phyloP scores from a whole-genome alignment of 2,113 vertebrate genomes.

The Rana temporaria region DNA sequence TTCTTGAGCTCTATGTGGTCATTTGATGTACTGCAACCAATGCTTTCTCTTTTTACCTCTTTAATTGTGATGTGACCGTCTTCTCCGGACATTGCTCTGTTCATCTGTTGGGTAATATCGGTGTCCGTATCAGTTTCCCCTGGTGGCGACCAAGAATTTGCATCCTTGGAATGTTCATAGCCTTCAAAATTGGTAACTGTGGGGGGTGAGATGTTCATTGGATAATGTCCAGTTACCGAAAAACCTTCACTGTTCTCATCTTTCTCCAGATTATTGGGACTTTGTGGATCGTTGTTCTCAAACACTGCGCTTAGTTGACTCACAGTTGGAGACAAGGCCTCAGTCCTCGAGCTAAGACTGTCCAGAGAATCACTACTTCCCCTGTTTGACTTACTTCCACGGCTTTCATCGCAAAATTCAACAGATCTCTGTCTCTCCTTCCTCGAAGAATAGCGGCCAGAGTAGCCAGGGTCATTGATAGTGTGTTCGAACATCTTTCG shows the following conservation, averaged over 20 bases:
- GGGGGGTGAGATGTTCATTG: conserved; percentile 68
- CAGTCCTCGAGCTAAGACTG: conserved; percentile 92
- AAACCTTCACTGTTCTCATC: conserved; percentile 73
- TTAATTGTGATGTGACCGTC: conserved; percentile 54
- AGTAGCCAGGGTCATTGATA: conserved; percentile 79
- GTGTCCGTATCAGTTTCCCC: conserved; percentile 35
- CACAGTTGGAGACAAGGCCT: conserved; percentile 92
- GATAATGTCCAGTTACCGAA: conserved; percentile 80
- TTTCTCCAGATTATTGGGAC: conserved; percentile 64
- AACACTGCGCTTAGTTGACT: conserved; percentile 97
- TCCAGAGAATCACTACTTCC: conserved; percentile 95
- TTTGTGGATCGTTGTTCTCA: conserved; percentile 83
- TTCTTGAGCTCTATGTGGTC: conserved; percentile 54
- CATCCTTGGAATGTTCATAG: conserved; percentile 74
- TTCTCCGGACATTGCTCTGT: conserved; percentile 43
- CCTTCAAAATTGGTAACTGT: conserved; percentile 69
- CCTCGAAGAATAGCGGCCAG: conserved; percentile 83
- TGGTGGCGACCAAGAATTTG: conserved; percentile 68
- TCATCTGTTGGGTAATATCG: conserved; percentile 60
- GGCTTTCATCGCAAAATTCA: conserved; percentile 89
- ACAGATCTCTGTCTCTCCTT: conserved; percentile 82
- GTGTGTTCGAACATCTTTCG: conserved; percentile 93
- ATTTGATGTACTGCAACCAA: conserved; percentile 53
- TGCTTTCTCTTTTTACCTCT: conserved; percentile 66
- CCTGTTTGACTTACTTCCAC: conserved; percentile 84